phyloP scores from a whole-genome alignment of 2,888 invertebrate species.

The Orchesellides sinensis region DNA sequence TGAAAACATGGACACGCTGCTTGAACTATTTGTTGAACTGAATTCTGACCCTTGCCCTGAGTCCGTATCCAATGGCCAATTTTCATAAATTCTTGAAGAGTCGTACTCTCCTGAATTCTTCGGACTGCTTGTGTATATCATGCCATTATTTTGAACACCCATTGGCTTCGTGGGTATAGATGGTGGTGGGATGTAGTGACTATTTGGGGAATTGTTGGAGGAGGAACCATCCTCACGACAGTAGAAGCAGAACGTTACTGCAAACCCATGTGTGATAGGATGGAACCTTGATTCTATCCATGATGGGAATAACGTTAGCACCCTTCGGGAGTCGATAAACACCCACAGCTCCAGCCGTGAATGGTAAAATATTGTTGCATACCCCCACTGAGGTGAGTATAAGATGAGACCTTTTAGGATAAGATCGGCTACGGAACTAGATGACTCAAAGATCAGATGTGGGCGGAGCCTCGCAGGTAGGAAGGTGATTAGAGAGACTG shows the following conservation, averaged over 20 bases:
- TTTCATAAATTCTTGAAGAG: constrained; percentile 69
- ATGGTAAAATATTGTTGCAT: constrained; percentile 72
- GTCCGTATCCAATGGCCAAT: constrained; percentile 74
- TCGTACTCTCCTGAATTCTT: neutral
- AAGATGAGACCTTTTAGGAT: constrained; percentile 64
- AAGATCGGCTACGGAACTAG: constrained; percentile 64
- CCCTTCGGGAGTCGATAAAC: constrained; percentile 70
- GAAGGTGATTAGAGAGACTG: constrained; percentile 57
- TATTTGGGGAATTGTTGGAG: neutral
- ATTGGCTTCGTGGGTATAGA: constrained; percentile 8
- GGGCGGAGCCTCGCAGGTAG: constrained; percentile 70
- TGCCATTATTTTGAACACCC: neutral
- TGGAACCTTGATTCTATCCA: constrained; percentile 69
- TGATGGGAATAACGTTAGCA: constrained; percentile 62
- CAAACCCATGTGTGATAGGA: constrained; percentile 63
- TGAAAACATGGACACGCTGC: constrained; percentile 28
- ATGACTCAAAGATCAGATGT: constrained; percentile 72
- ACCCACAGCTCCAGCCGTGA: constrained; percentile 73
- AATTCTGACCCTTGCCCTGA: constrained; percentile 70
- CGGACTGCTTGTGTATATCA: neutral
- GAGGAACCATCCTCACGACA: constrained; percentile 59
- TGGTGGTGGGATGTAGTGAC: neutral
- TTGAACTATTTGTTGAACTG: constrained; percentile 54
- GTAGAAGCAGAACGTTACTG: constrained; percentile 69
- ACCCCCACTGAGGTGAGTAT: constrained; percentile 65